Evolutionary conservation across 1,140 invertebrate species (phyloP).

Genomic region (Magallana ariakensis): DNA sequence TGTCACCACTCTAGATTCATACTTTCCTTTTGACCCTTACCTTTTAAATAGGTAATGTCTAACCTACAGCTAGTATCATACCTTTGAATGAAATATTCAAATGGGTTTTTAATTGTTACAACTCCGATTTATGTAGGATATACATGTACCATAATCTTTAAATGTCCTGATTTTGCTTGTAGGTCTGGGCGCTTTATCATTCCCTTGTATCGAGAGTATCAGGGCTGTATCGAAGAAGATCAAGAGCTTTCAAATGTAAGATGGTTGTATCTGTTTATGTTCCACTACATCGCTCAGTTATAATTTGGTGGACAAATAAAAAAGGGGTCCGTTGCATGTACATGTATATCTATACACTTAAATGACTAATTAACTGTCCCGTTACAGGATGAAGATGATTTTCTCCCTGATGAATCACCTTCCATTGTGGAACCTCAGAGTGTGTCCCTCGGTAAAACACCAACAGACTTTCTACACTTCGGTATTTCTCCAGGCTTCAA

Average conservation of each 20-base stretch:
- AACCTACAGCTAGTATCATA: too few relatives aligned
- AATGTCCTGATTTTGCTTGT: constrained; percentile 37
- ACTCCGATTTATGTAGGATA: too few relatives aligned
- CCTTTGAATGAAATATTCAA: too few relatives aligned
- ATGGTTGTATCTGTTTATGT: background rate
- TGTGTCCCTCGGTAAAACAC: constrained; percentile 59
- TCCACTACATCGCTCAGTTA: background rate
- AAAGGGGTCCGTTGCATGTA: too few relatives aligned
- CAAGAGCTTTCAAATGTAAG: constrained; percentile 29
- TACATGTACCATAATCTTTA: too few relatives aligned
- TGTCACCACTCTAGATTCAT: constrained; percentile 82
- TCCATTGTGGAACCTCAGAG: constrained; percentile 25
- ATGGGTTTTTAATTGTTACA: too few relatives aligned
- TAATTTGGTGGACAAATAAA: too few relatives aligned
- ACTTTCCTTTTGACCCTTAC: constrained; percentile 92
- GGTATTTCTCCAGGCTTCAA: constrained; percentile 73
- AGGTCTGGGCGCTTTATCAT: constrained; percentile 64
- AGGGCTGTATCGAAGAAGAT: constrained; percentile 60
- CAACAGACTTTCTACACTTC: constrained; percentile 68
- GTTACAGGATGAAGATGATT: constrained; percentile 68
- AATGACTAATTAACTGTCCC: too few relatives aligned
- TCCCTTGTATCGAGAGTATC: constrained; percentile 66
- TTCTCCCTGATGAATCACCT: constrained; percentile 53
- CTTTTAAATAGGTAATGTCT: constrained; percentile 83
- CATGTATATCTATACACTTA: too few relatives aligned